phyloP scores from a whole-genome alignment of 2,113 vertebrate genomes.

The Corythornis cristatus region DNA sequence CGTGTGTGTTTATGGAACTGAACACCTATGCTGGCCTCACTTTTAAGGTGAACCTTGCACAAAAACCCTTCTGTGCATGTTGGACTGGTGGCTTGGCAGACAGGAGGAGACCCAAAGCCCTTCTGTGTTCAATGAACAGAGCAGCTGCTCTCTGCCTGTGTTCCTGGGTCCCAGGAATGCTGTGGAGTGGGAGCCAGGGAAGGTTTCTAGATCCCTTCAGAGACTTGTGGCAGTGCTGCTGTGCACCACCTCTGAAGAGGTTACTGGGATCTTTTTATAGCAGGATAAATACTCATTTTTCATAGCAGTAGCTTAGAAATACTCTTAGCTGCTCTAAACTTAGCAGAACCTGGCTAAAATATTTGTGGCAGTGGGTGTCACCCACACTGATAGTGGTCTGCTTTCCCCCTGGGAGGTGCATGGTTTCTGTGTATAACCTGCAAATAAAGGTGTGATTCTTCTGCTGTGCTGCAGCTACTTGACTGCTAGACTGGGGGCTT shows the following conservation, averaged over 20 bases:
- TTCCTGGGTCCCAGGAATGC: constrained; percentile 1
- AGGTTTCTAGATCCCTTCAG: background rate
- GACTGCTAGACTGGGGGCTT: background rate
- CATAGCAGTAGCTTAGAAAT: constrained; percentile 55
- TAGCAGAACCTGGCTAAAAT: constrained; percentile 51
- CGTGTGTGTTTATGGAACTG: background rate
- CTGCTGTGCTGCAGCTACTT: background rate
- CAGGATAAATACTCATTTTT: constrained; percentile 65
- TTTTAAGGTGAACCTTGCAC: background rate
- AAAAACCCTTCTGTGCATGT: rapidly evolving
- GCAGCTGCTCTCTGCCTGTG: background rate
- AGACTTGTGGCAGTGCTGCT: background rate
- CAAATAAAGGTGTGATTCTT: background rate
- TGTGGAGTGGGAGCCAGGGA: constrained; percentile 10
- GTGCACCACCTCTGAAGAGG: background rate
- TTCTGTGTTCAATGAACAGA: background rate
- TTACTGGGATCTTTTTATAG: constrained; percentile 48
- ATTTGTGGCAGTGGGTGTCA: background rate
- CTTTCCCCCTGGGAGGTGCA: background rate
- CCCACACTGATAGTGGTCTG: background rate
- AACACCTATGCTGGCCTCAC: background rate
- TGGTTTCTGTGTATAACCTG: background rate
- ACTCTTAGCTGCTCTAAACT: constrained; percentile 62
- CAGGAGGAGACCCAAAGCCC: background rate
- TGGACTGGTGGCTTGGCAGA: background rate